These are phyloP conservation scores for Nysson spinosus DNA, from an alignment of 2,888 invertebrate species.

Conservation along the genomic window DNA sequence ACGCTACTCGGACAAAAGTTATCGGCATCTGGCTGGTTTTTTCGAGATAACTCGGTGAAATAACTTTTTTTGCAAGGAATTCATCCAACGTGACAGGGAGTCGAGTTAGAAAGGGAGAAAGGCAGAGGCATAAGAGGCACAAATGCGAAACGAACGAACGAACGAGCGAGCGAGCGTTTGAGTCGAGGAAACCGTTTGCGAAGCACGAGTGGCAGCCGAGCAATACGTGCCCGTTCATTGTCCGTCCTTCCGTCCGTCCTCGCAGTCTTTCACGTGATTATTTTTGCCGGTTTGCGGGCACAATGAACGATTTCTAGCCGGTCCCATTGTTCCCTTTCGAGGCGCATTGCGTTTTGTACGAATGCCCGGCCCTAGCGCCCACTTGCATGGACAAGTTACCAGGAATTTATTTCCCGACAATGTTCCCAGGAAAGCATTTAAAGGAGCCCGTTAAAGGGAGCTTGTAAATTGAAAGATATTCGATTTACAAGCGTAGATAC, in stretches of 20 bases:
- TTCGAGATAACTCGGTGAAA: constrained; percentile 29
- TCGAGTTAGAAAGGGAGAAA: constrained; percentile 41
- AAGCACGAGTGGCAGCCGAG: constrained; percentile 60
- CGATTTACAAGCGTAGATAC: not conserved
- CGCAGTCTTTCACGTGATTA: constrained; percentile 65
- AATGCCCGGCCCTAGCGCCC: constrained; percentile 55
- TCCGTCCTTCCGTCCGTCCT: constrained; percentile 65
- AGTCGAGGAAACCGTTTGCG: constrained; percentile 59
- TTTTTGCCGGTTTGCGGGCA: constrained; percentile 65
- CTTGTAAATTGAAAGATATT: not conserved
- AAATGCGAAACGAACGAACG: constrained; percentile 64
- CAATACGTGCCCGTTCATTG: constrained; percentile 61
- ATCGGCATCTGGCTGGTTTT: constrained; percentile 1
- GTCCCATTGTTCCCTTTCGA: constrained; percentile 67
- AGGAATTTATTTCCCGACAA: constrained; percentile 52
- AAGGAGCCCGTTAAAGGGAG: not conserved
- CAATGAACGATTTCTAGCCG: constrained; percentile 69
- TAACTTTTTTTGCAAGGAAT: constrained; percentile 29
- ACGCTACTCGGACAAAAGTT: not conserved
- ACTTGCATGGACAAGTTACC: constrained; percentile 52
- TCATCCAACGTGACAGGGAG: constrained; percentile 36
- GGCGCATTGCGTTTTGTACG: constrained; percentile 60
- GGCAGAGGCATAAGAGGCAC: constrained; percentile 43
- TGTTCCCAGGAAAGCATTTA: constrained; percentile 24
- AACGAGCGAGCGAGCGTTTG: constrained; percentile 61